Evolutionary conservation across 2,797 vertebrate genomes (phyloP).

Genomic region (Enteromius fasciolatus): DNA sequence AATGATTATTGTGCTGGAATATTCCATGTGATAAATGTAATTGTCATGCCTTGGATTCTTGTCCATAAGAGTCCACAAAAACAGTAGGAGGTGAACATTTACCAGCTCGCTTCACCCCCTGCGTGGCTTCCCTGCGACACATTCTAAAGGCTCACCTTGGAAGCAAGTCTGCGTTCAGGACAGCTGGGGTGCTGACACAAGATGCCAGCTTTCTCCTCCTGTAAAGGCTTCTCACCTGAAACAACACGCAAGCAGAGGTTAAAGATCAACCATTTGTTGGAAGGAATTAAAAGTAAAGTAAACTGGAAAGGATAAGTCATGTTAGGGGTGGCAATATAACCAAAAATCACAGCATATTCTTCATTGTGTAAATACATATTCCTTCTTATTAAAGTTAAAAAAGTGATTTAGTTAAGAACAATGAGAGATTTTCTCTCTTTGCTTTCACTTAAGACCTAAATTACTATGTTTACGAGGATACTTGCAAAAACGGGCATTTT

Average conservation of each 20-base stretch:
- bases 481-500: not conserved
- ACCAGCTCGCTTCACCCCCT: not conserved
- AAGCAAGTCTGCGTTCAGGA: slow-evolving; percentile 77
- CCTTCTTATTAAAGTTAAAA: not conserved
- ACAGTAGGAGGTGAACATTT: slow-evolving; percentile 1
- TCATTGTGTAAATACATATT: not conserved
- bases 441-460: not conserved
- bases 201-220: slow-evolving; percentile 76
- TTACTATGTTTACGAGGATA: not conserved
- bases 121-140: not conserved
- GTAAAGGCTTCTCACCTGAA: slow-evolving; percentile 82
- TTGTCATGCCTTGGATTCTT: slow-evolving; percentile 16
- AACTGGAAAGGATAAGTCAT: not conserved
- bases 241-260: slow-evolving; percentile 55
- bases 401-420: not conserved
- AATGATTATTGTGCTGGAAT: slow-evolving; percentile 24
- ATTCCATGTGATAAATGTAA: slow-evolving; percentile 22
- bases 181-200: slow-evolving; percentile 86
- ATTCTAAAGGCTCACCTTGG: slow-evolving; percentile 81
- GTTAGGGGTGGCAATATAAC: not conserved
- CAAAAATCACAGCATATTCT: not conserved
- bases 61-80: not conserved
- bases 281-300: not conserved
- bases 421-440: not conserved
- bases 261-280: slow-evolving; percentile 14